phyloP scores from a whole-genome alignment of 2,113 vertebrate species.

The Serinus canaria region DNA sequence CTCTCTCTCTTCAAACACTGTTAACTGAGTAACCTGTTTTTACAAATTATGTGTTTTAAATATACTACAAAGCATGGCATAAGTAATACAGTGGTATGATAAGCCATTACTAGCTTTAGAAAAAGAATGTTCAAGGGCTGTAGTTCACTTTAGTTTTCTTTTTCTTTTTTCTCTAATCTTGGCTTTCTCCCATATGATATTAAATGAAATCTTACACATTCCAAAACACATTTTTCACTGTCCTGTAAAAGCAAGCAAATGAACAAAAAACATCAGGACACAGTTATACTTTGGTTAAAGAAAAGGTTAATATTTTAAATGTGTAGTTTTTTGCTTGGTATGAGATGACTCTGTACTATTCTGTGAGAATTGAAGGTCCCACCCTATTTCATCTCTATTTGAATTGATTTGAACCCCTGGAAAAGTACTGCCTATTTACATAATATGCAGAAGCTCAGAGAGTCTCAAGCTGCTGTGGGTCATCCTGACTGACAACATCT shows the following conservation, averaged over 20 bases:
- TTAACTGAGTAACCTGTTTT: background rate
- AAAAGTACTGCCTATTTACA: constrained; percentile 23
- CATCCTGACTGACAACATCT: constrained; percentile 77
- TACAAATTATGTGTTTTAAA: background rate
- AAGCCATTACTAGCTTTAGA: background rate
- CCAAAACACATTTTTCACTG: background rate
- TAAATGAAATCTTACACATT: background rate
- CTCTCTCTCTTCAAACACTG: background rate
- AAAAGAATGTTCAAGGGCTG: background rate
- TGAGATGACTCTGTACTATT: constrained; percentile 6
- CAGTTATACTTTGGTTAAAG: background rate
- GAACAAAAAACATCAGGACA: background rate
- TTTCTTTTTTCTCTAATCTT: background rate
- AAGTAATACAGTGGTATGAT: background rate
- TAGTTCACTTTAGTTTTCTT: background rate
- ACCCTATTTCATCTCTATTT: constrained; percentile 43
- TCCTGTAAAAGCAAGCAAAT: background rate
- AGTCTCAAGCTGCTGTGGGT: constrained; percentile 66
- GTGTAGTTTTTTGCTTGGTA: background rate
- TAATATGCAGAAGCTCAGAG: constrained; percentile 54
- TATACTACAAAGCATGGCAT: background rate
- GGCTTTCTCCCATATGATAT: background rate
- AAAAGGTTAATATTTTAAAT: background rate
- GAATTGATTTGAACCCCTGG: constrained; percentile 45
- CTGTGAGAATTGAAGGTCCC: constrained; percentile 45